Conservation (phyloP, 23 tunicate species). For the Halocynthia aurantium region DNA sequence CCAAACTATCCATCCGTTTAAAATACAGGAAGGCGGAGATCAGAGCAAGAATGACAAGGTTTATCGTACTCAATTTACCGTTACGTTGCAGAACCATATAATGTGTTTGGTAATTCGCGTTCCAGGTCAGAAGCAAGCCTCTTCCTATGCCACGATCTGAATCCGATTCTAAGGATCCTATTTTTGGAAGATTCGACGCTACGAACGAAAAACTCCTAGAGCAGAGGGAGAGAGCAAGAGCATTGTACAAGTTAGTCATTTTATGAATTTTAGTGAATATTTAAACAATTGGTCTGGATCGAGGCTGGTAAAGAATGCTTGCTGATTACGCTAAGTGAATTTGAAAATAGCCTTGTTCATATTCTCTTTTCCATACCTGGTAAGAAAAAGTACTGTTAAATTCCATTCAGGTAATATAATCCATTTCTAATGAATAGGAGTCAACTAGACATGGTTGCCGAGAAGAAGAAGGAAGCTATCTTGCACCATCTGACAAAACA, state of each 20-base stretch:
- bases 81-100: neutral
- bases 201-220: slow-evolving; percentile 80
- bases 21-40: slow-evolving; percentile 1
- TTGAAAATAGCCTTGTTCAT: too few species aligned
- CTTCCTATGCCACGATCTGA: slow-evolving; percentile 86
- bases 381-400: neutral
- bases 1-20: slow-evolving; percentile 36
- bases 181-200: slow-evolving; percentile 73
- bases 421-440: slow-evolving; percentile 11
- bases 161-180: slow-evolving; percentile 75
- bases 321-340: too few species aligned
- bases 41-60: slow-evolving; percentile 9
- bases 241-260: slow-evolving; percentile 40
- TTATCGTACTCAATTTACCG: neutral
- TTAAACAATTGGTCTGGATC: too few species aligned
- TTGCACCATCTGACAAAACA: slow-evolving; percentile 64
- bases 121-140: slow-evolving; percentile 76
- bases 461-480: slow-evolving; percentile 74
- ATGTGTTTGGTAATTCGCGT: neutral
- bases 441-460: slow-evolving; percentile 71
- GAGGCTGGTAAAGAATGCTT: too few species aligned
- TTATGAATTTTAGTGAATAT: neutral
- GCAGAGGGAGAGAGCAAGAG: slow-evolving; percentile 65
- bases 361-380: neutral
- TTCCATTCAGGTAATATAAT: neutral